Evolutionary conservation across 2,888 invertebrate genomes (phyloP), one percentile per base, ranked within the genome.

Genomic region (Apoderus coryli): DNA sequence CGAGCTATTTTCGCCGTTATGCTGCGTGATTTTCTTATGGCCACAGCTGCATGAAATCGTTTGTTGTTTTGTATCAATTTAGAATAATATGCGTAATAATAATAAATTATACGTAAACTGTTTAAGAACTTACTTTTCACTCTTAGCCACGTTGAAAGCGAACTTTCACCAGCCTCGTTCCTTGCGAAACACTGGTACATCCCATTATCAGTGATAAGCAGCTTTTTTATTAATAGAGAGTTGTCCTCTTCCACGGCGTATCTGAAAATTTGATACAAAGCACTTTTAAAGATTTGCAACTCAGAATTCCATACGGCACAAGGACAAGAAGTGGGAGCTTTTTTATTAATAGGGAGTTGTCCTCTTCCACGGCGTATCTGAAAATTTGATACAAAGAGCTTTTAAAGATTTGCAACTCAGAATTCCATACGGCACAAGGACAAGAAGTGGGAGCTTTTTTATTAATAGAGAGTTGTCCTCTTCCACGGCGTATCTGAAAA

Each of bases 151-250:
- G 90, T 86, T 44, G 80, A 80, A 38, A 79, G 73, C 3, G 86
- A 85, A 31, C 79, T 76, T 57, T 89, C 85, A 7, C 95, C 96
- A 2, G 86, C 95, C 46, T 76, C 76, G 54, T 93, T 96, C 31
- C 65, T 66, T 0, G 88, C 89, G 47, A 92, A 74, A 55, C 96
- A 96, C 57, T 96, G 95, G 53, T 85, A 95, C 69, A 95, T 81
- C 27, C 92, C 95, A 39, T 84, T 79, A 57, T 93, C 90, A 39
- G 75, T 74, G 58, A 84, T 76, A 43, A 74, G 69, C 24, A 92
- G 63, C 47, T 76, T 74, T 47, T 72, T 76, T 36, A 95, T 82
- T 11, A 76, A 65, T 40, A 92, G 61, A 1, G 85, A 79, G 36
- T 86, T 82, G 53, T 88, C 85, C 39, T 81, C 74, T 48, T 77